Conservation (phyloP, 1,140 invertebrate genomes). For the Camponotus vicinus region DNA sequence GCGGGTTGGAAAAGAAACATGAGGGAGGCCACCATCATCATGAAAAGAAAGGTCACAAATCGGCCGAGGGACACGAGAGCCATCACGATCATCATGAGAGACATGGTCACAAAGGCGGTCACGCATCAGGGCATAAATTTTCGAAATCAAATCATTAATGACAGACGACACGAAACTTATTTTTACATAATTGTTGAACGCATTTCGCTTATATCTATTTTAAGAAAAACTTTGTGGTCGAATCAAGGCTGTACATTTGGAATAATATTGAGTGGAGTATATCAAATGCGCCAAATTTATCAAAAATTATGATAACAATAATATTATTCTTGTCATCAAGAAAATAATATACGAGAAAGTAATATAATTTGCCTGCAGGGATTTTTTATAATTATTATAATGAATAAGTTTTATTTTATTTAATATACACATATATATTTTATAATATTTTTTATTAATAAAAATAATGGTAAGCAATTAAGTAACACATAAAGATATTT, state of each 20-base stretch:
- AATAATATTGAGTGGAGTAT: not conserved
- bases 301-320: not conserved
- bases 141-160: constrained; percentile 80
- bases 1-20: constrained; percentile 87
- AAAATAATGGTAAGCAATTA: not conserved
- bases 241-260: not conserved
- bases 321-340: constrained; percentile 7
- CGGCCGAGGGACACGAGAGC: constrained; percentile 85
- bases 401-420: not conserved
- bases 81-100: constrained; percentile 85
- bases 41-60: constrained; percentile 87
- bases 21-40: constrained; percentile 87
- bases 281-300: not conserved
- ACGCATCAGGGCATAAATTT: constrained; percentile 87
- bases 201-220: not conserved
- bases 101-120: constrained; percentile 84
- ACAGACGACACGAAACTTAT: not conserved
- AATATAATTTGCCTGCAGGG: not conserved
- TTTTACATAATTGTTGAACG: not conserved
- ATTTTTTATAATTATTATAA: constrained; percentile 21
- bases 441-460: not conserved
- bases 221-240: not conserved
- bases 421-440: not conserved
- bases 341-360: not conserved
- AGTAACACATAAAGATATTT: not conserved